phyloP scores from a whole-genome alignment of 2,888 invertebrate species.

The Chouioia cunea region DNA sequence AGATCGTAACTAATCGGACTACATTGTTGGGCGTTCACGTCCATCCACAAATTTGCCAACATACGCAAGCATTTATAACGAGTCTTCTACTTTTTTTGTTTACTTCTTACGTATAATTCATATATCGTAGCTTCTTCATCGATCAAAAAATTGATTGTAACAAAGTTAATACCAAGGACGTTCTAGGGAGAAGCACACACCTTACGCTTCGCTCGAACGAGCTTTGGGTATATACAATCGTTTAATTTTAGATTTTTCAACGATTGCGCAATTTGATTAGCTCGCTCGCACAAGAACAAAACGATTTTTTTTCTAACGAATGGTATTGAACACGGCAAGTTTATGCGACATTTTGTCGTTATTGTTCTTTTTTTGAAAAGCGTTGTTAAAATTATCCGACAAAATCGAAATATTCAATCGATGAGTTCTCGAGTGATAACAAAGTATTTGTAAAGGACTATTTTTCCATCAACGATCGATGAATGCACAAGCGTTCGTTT shows the following conservation, averaged over 20 bases:
- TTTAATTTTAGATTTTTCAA: conserved; percentile 23
- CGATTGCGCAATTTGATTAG: conserved; percentile 4
- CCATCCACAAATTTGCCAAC: background rate
- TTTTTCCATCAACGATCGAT: too few species aligned
- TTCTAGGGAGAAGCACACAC: conserved; percentile 3
- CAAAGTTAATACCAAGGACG: conserved; percentile 38
- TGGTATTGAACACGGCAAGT: too few species aligned
- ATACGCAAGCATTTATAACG: background rate
- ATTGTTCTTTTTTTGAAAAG: too few species aligned
- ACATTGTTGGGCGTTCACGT: conserved; percentile 39
- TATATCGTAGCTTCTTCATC: conserved; percentile 9
- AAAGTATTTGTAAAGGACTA: too few species aligned
- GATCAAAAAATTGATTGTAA: conserved; percentile 42
- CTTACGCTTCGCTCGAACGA: conserved; percentile 16
- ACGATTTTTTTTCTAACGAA: too few species aligned
- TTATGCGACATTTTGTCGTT: too few species aligned
- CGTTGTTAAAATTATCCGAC: too few species aligned
- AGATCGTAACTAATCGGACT: conserved; percentile 38
- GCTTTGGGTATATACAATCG: background rate
- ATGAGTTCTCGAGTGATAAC: too few species aligned
- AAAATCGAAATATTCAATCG: too few species aligned
- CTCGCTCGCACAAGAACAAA: too few species aligned
- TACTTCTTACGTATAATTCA: conserved; percentile 19
- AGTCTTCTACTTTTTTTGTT: background rate
- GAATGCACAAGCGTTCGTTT: too few species aligned